Evolutionary conservation across 2,113 vertebrate species (phyloP).

Genomic region (Thamnaconus septentrionalis): DNA sequence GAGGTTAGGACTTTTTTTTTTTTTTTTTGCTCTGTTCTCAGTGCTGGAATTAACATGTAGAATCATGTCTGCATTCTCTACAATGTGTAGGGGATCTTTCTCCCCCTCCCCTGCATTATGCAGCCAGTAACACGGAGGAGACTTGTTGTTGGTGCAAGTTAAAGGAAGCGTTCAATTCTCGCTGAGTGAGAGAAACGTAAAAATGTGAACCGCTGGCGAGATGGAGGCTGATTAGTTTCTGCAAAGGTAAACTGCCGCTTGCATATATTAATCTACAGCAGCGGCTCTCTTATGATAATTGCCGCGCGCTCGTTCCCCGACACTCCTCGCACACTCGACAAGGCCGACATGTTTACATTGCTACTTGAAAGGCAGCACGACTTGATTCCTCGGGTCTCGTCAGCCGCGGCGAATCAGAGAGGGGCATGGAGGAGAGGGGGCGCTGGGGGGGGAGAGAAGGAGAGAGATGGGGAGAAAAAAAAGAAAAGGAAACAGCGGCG

Average conservation of each 20-base stretch:
- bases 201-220: not conserved
- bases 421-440: not conserved
- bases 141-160: conserved; percentile 1
- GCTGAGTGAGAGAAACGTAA: not conserved
- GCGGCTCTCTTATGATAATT: conserved; percentile 39
- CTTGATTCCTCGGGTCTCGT: conserved; percentile 36
- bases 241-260: not conserved
- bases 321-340: conserved; percentile 23
- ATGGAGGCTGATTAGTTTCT: not conserved
- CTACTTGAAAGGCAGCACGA: conserved; percentile 48
- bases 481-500: conserved; percentile 29
- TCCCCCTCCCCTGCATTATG: not conserved
- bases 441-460: too few species aligned
- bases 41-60: conserved; percentile 48
- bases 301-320: not conserved
- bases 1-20: conserved; percentile 13
- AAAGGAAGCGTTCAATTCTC: not conserved
- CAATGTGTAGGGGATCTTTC: conserved; percentile 24
- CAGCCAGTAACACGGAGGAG: too few species aligned
- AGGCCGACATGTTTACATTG: conserved; percentile 64
- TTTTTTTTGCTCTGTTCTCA: conserved; percentile 1
- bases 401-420: conserved; percentile 48
- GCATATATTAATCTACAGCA: conserved; percentile 21
- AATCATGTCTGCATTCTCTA: conserved; percentile 32
- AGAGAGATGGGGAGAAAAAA: not conserved